Base-by-base conservation (phyloP, 2,888 invertebrate genomes). In the Mimumesa dahlbomi region DNA sequence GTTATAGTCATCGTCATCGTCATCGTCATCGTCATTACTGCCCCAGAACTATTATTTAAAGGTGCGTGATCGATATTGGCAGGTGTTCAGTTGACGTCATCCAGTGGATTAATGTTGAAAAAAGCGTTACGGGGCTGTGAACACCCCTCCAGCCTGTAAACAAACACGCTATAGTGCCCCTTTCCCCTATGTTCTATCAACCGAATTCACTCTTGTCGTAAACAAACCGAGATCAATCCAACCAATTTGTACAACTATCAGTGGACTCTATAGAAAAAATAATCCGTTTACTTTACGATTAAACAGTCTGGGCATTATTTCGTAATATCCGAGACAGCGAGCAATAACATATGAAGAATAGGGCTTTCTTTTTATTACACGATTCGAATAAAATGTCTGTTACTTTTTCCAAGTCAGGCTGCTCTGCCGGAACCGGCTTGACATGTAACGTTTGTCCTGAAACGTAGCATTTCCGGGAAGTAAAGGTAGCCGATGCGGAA, bases 91-190 rank as follows among this genome's bases (percentile, higher is more conserved):
- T 65, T 80, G 76, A 79, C 78, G 78, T 75, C 79, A 75, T 45
- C 53, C 69, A 49, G 52, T 53, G 69, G n/a, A 64, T 72, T 71
- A 77, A 67, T 67, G 59, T 54, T 49, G 58, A 69, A 75, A 75
- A 62, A 78, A 73, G 73, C 73, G 70, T 78, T 77, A 77, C 73
- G 77, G 75, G 46, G 67, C 63, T 73, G 45, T 57, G 61, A 65
- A 52, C 73, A 78, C 73, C 78, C 77, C 52, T 77, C 45, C n/a
- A n/a, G n/a, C n/a, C n/a, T n/a, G n/a, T n/a, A n/a, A n/a, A 3
- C 58, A 45, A 58, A 61, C 66, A 61, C 54, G 56, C 56, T 36
- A 70, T 63, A 46, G 54, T 66, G 46, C 50, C 36, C 11, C 40
- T 22, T 48, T 48, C 38, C 57, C 67, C 52, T 22, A 45, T 61